A percentile compares a stretch with the other conserved stretches of the same genome.
Conservation (phyloP, 2,888 invertebrate genomes). For the Ornithoptera priamus region DNA sequence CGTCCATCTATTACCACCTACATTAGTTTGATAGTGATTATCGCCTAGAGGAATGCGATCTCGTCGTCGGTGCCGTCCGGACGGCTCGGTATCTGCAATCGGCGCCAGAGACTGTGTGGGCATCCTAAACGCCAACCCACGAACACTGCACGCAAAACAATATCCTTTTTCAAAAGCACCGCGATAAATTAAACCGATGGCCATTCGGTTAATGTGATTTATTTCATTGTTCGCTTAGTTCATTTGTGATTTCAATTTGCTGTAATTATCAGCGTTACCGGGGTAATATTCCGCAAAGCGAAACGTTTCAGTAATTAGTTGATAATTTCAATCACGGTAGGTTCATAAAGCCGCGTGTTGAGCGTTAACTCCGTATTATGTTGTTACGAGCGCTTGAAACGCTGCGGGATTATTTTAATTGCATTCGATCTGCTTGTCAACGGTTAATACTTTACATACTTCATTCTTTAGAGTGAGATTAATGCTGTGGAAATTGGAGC, state of each 20-base stretch:
- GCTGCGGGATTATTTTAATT: slow-evolving; percentile 56
- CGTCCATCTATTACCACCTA: slow-evolving; percentile 70
- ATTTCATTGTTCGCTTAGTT: slow-evolving; percentile 12
- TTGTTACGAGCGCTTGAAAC: slow-evolving; percentile 39
- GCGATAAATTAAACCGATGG: slow-evolving; percentile 14
- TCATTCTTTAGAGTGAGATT: slow-evolving; percentile 7
- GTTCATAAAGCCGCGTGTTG: slow-evolving; percentile 41
- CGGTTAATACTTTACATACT: slow-evolving; percentile 15
- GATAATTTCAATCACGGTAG: slow-evolving; percentile 46
- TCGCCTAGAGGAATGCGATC: slow-evolving; percentile 59
- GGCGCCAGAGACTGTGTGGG: slow-evolving; percentile 35
- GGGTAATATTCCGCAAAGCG: slow-evolving; percentile 39
- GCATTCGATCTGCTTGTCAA: slow-evolving; percentile 50
- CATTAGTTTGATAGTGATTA: slow-evolving; percentile 59
- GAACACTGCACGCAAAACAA: slow-evolving; percentile 20
- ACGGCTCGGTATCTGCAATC: slow-evolving; percentile 52
- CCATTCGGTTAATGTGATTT: slow-evolving; percentile 17
- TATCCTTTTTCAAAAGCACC: not conserved
- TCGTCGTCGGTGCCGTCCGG: slow-evolving; percentile 53
- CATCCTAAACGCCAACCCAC: slow-evolving; percentile 20
- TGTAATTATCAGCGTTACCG: slow-evolving; percentile 25
- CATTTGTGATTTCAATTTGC: slow-evolving; percentile 20
- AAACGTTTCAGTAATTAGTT: slow-evolving; percentile 36
- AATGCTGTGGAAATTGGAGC: slow-evolving; percentile 14
- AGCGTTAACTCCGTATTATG: slow-evolving; percentile 52